Percentiles rank a stretch among this genome's conserved stretches.
Conservation (phyloP, 2,113 vertebrate species). For the Melanotaenia duboulayi region DNA sequence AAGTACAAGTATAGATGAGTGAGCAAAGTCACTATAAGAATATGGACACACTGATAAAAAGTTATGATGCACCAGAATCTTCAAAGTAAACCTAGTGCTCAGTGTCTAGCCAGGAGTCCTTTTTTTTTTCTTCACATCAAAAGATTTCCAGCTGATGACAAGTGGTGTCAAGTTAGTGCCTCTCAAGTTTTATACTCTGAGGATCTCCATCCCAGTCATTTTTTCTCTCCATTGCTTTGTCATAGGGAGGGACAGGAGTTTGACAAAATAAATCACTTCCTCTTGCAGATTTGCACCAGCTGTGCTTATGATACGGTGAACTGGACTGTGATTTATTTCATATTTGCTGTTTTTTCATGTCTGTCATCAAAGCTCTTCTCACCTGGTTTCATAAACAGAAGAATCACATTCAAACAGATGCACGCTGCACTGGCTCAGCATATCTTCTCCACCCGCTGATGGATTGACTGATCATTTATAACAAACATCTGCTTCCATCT, state of each 20-base stretch:
- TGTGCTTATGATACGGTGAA: slow-evolving; percentile 27
- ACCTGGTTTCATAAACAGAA: slow-evolving; percentile 14
- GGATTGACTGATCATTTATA: slow-evolving; percentile 44
- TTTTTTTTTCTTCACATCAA: slow-evolving; percentile 64
- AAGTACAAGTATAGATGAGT: slow-evolving; percentile 27
- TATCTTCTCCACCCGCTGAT: slow-evolving; percentile 18
- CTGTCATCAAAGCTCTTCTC: slow-evolving; percentile 30
- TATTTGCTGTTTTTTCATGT: slow-evolving; percentile 9
- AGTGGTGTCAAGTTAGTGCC: slow-evolving; percentile 53
- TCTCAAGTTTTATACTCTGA: slow-evolving; percentile 55
- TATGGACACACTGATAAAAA: background rate
- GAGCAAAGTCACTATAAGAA: background rate
- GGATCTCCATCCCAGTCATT: slow-evolving; percentile 10
- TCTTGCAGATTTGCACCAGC: slow-evolving; percentile 40
- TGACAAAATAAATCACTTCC: slow-evolving; percentile 33
- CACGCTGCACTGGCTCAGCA: background rate
- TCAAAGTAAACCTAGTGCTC: slow-evolving; percentile 48
- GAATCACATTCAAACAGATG: slow-evolving; percentile 30
- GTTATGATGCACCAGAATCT: slow-evolving; percentile 20
- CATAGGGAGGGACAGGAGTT: slow-evolving; percentile 5
- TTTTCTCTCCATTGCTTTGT: slow-evolving; percentile 15
- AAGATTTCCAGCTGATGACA: slow-evolving; percentile 61
- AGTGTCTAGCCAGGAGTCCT: slow-evolving; percentile 43
- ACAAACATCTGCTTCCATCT: slow-evolving; percentile 56
- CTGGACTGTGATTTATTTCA: slow-evolving; percentile 44